These are phyloP conservation scores for Hirtodrosophila confusa DNA, from an alignment of 2,888 invertebrate genomes.

Conservation along the genomic window DNA sequence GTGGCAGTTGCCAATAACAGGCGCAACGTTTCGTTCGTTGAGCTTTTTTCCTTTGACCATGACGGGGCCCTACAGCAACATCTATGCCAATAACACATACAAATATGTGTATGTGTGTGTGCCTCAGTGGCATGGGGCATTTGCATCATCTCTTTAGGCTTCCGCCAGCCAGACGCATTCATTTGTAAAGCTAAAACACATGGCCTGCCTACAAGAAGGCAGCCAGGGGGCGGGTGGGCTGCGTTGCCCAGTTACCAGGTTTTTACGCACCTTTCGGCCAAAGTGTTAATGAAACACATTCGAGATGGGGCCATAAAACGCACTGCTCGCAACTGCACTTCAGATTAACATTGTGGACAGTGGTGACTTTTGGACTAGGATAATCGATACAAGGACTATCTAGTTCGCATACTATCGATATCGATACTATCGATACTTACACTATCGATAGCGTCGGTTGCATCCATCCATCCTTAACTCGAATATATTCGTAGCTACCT, in stretches of 20 bases:
- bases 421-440: no score
- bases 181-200: slow-evolving; percentile 71
- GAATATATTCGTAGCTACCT: no score
- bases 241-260: background rate
- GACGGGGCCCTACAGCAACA: slow-evolving; percentile 49
- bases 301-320: slow-evolving; percentile 50
- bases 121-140: slow-evolving; percentile 21
- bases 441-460: no score
- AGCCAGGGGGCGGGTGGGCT: background rate
- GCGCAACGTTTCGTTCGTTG: slow-evolving; percentile 62
- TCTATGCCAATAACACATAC: slow-evolving; percentile 2
- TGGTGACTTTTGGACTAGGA: background rate
- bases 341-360: slow-evolving; percentile 26
- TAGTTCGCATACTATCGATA: no score
- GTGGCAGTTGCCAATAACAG: slow-evolving; percentile 76
- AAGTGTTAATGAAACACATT: slow-evolving; percentile 78
- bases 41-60: slow-evolving; percentile 77
- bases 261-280: slow-evolving; percentile 70
- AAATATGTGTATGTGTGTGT: slow-evolving; percentile 4
- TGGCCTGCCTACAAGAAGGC: slow-evolving; percentile 20
- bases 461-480: no score
- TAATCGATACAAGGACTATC: background rate
- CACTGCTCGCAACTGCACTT: slow-evolving; percentile 30
- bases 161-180: slow-evolving; percentile 72
- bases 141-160: slow-evolving; percentile 50